A percentile compares a stretch with the other conserved stretches of the same genome.
Conservation (phyloP, 2,113 vertebrate genomes). For the Campylomormyrus tamandua region DNA sequence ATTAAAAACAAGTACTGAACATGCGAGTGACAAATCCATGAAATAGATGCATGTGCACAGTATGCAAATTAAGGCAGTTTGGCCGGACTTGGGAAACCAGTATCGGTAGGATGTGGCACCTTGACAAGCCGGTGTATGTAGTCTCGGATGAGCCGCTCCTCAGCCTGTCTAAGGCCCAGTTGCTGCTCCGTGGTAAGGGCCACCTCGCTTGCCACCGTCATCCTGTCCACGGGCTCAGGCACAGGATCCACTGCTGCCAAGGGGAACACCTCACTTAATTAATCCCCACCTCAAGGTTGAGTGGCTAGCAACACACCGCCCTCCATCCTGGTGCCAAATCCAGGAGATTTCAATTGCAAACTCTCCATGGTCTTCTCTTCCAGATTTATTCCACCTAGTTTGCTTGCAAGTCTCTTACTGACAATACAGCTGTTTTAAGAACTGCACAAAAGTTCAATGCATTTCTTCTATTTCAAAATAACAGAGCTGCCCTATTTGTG, state of each 20-base stretch:
- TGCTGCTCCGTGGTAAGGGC: slow-evolving; percentile 79
- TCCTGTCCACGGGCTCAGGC: slow-evolving; percentile 49
- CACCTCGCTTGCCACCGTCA: slow-evolving; percentile 61
- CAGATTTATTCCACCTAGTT: neutral
- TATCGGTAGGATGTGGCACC: slow-evolving; percentile 50
- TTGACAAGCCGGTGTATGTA: slow-evolving; percentile 89
- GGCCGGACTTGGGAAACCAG: neutral
- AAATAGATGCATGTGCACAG: neutral
- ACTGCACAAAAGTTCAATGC: neutral
- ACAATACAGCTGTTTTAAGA: neutral
- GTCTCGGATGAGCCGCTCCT: slow-evolving; percentile 91
- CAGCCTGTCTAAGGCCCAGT: slow-evolving; percentile 91
- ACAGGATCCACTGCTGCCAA: slow-evolving; percentile 54
- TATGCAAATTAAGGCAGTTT: neutral
- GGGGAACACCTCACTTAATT: neutral
- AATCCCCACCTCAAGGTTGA: neutral
- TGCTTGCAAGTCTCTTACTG: neutral
- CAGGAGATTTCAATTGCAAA: neutral
- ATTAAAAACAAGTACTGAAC: neutral
- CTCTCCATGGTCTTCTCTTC: neutral
- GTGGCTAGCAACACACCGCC: neutral
- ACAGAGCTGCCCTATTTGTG: neutral
- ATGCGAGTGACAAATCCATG: neutral
- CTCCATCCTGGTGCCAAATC: neutral
- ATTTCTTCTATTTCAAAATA: neutral